Evolutionary conservation across 2,888 invertebrate species (phyloP).

Genomic region (Cynaeus angustus): DNA sequence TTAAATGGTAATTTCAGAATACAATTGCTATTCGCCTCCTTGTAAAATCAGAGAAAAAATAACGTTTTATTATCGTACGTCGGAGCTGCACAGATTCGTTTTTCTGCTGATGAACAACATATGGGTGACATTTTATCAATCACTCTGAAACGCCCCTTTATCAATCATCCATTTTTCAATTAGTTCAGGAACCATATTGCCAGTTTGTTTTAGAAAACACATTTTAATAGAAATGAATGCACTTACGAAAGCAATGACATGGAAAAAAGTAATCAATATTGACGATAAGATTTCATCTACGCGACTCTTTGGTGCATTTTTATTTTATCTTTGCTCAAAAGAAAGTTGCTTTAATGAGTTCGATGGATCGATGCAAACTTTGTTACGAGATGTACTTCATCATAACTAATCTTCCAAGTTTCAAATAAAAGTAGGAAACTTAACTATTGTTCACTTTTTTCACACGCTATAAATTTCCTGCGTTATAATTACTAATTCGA

Average conservation of each 20-base stretch:
- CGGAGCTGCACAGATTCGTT: background rate
- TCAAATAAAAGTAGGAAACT: no score
- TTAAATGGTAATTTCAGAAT: conserved; percentile 24
- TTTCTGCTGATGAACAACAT: no score
- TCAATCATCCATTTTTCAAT: no score
- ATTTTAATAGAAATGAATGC: no score
- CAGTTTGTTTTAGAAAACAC: no score
- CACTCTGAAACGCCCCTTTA: no score
- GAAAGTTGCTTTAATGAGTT: background rate
- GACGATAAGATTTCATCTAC: background rate
- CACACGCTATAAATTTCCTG: no score
- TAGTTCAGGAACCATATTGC: no score
- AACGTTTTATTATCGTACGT: background rate
- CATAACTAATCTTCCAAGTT: no score
- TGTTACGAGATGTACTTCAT: no score
- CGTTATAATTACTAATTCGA: background rate
- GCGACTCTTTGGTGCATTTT: background rate
- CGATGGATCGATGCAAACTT: conserved; percentile 1
- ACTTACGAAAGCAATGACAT: background rate
- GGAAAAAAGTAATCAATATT: background rate
- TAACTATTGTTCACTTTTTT: no score
- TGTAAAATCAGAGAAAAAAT: background rate
- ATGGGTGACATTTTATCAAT: no score
- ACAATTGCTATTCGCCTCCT: background rate
- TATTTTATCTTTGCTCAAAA: background rate